These are phyloP conservation scores for Caenorhabditis latens DNA, from an alignment of 1,140 invertebrate species.

Conservation along the genomic window DNA sequence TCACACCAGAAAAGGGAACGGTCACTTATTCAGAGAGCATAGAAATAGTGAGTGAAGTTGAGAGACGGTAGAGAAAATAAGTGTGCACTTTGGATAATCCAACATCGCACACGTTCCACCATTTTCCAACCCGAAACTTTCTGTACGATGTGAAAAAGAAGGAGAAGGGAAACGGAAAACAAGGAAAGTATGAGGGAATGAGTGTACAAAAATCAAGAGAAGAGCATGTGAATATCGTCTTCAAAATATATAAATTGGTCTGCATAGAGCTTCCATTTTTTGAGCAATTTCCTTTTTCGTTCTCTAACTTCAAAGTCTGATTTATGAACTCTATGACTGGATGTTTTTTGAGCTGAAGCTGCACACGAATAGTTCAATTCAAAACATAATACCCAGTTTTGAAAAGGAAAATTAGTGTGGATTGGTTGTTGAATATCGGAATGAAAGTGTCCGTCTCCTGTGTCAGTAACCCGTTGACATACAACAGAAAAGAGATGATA, in stretches of 20 bases:
- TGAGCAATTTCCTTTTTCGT: too few species aligned
- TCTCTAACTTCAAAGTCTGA: too few species aligned
- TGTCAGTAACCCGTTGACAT: constrained; percentile 32
- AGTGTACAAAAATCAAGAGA: too few species aligned
- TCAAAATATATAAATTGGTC: too few species aligned
- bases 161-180: background rate
- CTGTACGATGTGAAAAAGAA: background rate
- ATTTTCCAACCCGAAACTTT: background rate
- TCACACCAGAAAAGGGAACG: constrained; percentile 52
- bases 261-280: too few species aligned
- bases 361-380: too few species aligned
- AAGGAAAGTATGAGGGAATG: background rate
- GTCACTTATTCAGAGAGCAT: constrained; percentile 42
- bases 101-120: constrained; percentile 32
- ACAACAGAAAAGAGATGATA: constrained; percentile 27
- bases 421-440: background rate
- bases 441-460: background rate
- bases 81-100: constrained; percentile 56
- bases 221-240: too few species aligned
- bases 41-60: background rate
- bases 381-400: too few species aligned
- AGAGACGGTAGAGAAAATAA: background rate
- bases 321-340: too few species aligned
- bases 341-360: too few species aligned
- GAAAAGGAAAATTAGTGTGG: too few species aligned